phyloP scores from a whole-genome alignment of 2,113 vertebrate species.

The Strigops habroptila region DNA sequence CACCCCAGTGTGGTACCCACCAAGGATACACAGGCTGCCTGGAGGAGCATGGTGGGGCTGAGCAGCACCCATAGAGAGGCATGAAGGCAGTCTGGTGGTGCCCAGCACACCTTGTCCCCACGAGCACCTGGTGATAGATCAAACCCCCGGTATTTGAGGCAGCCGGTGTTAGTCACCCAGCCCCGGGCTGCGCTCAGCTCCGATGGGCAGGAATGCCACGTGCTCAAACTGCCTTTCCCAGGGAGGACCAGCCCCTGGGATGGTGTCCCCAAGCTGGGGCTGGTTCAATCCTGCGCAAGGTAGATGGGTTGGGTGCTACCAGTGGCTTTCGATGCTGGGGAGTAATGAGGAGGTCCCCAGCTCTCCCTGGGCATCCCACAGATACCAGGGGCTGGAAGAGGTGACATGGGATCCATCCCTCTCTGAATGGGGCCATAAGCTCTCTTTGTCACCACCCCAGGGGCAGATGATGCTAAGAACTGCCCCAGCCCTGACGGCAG shows the following conservation, averaged over 20 bases:
- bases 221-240: not conserved
- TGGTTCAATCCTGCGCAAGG: not conserved
- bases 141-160: not conserved
- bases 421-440: not conserved
- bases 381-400: not conserved
- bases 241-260: not conserved
- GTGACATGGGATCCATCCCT: not conserved
- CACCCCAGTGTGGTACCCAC: rapidly evolving
- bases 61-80: not conserved
- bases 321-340: not conserved
- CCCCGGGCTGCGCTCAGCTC: not conserved
- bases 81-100: not conserved
- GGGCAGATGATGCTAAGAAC: not conserved
- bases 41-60: rapidly evolving
- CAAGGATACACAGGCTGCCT: not conserved
- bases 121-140: not conserved
- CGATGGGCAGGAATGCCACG: not conserved
- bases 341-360: not conserved
- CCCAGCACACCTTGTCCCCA: not conserved
- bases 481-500: not conserved
- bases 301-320: not conserved
- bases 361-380: not conserved
- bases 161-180: not conserved
- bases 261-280: not conserved
- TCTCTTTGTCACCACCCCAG: not conserved